Conservation (phyloP, 2,797 vertebrate genomes). For the Crenichthys baileyi region DNA sequence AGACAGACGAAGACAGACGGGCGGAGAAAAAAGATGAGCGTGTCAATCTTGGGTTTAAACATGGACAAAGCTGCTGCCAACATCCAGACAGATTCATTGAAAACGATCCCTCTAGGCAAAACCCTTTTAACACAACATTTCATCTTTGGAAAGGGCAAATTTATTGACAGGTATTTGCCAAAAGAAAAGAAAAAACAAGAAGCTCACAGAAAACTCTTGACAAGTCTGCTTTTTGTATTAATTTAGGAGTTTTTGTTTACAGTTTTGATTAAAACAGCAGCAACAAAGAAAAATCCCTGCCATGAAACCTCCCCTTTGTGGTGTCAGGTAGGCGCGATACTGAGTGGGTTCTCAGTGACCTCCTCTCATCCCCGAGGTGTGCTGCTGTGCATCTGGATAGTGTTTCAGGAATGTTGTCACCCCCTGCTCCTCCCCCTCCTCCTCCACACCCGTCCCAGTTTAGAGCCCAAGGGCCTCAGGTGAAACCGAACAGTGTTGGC, state of each 20-base stretch:
- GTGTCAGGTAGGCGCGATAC: constrained; percentile 63
- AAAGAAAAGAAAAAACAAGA: constrained; percentile 21
- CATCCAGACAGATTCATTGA: constrained; percentile 57
- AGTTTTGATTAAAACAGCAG: neutral
- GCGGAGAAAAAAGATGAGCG: constrained; percentile 8
- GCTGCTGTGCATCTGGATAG: constrained; percentile 82
- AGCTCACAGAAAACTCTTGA: neutral
- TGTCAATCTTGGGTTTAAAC: constrained; percentile 51
- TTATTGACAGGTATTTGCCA: constrained; percentile 22
- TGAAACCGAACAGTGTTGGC: constrained; percentile 74
- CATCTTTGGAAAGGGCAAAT: constrained; percentile 35
- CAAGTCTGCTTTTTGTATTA: neutral
- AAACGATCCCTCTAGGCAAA: constrained; percentile 48
- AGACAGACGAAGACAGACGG: constrained; percentile 36
- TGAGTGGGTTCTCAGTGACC: constrained; percentile 73
- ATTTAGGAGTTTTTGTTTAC: constrained; percentile 6
- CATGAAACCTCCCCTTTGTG: constrained; percentile 79
- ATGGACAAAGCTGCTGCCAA: constrained; percentile 50
- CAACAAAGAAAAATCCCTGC: constrained; percentile 45
- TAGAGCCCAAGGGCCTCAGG: constrained; percentile 65
- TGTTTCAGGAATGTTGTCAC: constrained; percentile 79
- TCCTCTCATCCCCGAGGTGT: constrained; percentile 79
- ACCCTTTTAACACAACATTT: constrained; percentile 65
- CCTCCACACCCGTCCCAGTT: constrained; percentile 20
- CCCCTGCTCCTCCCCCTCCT: constrained; percentile 4